Base-by-base conservation (phyloP, 2,113 vertebrate species). In the Brachirus orientalis region DNA sequence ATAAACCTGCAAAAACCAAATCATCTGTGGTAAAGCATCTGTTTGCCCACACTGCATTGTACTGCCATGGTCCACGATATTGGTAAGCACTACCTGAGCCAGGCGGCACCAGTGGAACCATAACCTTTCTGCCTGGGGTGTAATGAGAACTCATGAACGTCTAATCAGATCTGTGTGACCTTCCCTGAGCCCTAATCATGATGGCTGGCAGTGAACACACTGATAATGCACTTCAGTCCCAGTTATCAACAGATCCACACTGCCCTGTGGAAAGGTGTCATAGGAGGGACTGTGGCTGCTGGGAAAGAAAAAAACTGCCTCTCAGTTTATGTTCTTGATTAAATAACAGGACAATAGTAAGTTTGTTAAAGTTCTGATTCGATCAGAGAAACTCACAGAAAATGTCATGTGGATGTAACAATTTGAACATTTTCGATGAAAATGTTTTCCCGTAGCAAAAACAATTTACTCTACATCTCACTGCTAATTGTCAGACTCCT, bases 91-190 rank as follows among this genome's bases (percentile, higher is more conserved):
- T 69, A 82, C 75, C 77, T 75, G 79, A 85, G 75, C 69, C 41
- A 33, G 48, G 65, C 63, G 47, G 80, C 85, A 43, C 72, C n/a
- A 22, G 80, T 75, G 79, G 72, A 77, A 76, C 55, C 75, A 40
- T 86, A 75, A 83, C 85, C 87, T 84, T 78, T 75, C 70, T 63
- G 65, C 83, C 62, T 47, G 10, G 55, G 63, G 76, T 80, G 79
- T 85, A 89, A 86, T 89, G 82, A 90, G 88, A 90, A 89, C 85
- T 88, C 85, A 84, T 72, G 75, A 88, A 80, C 71, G 63, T 84
- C 85, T 92, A 90, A 93, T 93, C 90, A 82, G 84, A 92, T 86
- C 85, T 85, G 77, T 61, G 77, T 83, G 89, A 88, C 90, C 91
- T 89, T 91, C 84, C 83, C 63, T 44, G 14, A 76, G 79, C 83